These are phyloP conservation scores for Kobus ellipsiprymnus DNA, from an alignment of 2,113 vertebrate species.

Conservation along the genomic window DNA sequence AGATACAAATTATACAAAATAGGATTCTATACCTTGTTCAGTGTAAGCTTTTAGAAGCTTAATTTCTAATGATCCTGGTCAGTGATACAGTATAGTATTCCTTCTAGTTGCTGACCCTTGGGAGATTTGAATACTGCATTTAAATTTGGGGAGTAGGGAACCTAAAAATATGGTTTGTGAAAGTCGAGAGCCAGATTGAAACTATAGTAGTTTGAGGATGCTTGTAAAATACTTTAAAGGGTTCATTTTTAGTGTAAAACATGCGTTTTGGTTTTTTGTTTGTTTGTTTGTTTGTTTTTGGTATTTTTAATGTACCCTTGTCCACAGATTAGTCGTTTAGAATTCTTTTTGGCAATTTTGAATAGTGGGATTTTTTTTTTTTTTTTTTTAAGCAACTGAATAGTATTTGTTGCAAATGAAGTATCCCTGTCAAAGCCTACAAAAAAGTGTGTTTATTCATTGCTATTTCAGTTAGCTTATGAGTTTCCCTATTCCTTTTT, in stretches of 20 bases:
- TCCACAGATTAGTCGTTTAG: background rate
- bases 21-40: background rate
- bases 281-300: background rate
- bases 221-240: background rate
- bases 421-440: background rate
- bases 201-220: background rate
- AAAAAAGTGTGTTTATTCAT: background rate
- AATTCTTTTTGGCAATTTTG: background rate
- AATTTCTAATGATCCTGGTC: background rate
- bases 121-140: background rate
- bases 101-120: background rate
- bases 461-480: background rate
- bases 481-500: background rate
- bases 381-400: background rate
- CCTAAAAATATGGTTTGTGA: background rate
- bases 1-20: constrained; percentile 19
- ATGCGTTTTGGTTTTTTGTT: background rate
- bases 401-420: background rate
- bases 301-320: background rate
- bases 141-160: background rate
- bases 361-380: background rate
- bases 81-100: background rate
- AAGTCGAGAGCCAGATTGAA: background rate
- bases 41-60: background rate
- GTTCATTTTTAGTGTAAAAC: background rate